These are phyloP conservation scores for Ceraclea dissimilis DNA, from an alignment of 2,888 invertebrate species.

Conservation along the genomic window DNA sequence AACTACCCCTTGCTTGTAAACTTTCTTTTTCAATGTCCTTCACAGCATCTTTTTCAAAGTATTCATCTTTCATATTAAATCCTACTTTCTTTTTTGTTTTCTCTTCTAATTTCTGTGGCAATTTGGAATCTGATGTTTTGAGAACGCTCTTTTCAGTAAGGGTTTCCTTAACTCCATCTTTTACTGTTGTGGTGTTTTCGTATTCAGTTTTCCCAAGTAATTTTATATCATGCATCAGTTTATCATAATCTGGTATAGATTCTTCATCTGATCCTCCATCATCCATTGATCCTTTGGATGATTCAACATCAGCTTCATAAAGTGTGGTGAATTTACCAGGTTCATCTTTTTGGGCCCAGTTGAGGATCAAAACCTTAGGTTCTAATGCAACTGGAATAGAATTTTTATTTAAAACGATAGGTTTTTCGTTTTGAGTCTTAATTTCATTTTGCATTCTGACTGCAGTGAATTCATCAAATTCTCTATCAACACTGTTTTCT, in stretches of 20 bases:
- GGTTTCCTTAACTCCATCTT: not conserved
- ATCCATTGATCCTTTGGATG: conserved; percentile 1
- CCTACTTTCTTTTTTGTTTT: conserved; percentile 12
- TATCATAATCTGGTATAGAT: conserved; percentile 6
- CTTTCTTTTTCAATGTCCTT: conserved; percentile 6
- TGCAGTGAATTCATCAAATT: conserved; percentile 44
- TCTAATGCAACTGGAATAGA: conserved; percentile 34
- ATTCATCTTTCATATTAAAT: conserved; percentile 11
- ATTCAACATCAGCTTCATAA: conserved; percentile 38
- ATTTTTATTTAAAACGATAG: conserved; percentile 34
- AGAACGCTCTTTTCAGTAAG: not conserved
- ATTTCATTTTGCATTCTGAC: conserved; percentile 37
- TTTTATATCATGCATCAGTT: conserved; percentile 7
- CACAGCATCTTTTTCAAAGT: conserved; percentile 5
- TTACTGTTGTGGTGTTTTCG: not conserved
- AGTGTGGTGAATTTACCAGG: conserved; percentile 40
- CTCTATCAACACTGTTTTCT: conserved; percentile 38
- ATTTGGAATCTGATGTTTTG: not conserved
- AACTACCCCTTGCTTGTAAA: not conserved
- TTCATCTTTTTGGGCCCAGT: conserved; percentile 28
- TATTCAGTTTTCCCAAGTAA: conserved; percentile 3
- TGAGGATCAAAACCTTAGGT: conserved; percentile 34
- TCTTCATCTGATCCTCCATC: not conserved
- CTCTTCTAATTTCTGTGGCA: conserved; percentile 6
- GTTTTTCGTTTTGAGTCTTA: conserved; percentile 31